A percentile compares a stretch with the other conserved stretches of the same genome.
Conservation (phyloP, 2,797 vertebrate genomes). For the Borostomias antarcticus region DNA sequence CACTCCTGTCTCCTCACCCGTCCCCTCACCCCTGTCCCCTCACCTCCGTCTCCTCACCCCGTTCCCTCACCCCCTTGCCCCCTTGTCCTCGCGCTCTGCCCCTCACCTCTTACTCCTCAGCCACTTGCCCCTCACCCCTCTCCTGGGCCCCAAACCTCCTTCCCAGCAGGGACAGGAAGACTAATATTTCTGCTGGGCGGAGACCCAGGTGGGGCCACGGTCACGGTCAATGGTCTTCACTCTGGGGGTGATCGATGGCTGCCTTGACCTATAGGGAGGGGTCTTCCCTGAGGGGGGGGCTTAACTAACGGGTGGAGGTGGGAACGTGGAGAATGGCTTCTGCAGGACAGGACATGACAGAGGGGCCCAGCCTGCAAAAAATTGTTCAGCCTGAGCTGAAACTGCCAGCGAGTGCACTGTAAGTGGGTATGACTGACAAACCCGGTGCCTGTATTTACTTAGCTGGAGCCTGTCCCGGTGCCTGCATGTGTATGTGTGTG, state of each 20-base stretch:
- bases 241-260: slow-evolving; percentile 21
- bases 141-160: not conserved
- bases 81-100: no score
- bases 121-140: no score
- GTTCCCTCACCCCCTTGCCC: no score
- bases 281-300: not conserved
- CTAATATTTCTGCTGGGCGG: slow-evolving; percentile 25
- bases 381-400: not conserved
- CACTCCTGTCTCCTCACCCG: no score
- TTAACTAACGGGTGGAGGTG: not conserved
- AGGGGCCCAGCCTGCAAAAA: not conserved
- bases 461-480: slow-evolving; percentile 30
- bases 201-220: not conserved
- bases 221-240: not conserved
- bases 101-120: no score
- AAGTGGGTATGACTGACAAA: not conserved
- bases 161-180: slow-evolving; percentile 22
- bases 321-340: not conserved
- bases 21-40: no score
- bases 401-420: not conserved
- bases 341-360: not conserved
- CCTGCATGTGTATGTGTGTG: not conserved
- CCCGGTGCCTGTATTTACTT: slow-evolving; percentile 32
- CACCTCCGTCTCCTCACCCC: slow-evolving; percentile 2
- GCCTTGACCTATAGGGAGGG: slow-evolving; percentile 2